phyloP scores from a whole-genome alignment of 2,113 vertebrate genomes.

The Ptychochromis oligacanthus region DNA sequence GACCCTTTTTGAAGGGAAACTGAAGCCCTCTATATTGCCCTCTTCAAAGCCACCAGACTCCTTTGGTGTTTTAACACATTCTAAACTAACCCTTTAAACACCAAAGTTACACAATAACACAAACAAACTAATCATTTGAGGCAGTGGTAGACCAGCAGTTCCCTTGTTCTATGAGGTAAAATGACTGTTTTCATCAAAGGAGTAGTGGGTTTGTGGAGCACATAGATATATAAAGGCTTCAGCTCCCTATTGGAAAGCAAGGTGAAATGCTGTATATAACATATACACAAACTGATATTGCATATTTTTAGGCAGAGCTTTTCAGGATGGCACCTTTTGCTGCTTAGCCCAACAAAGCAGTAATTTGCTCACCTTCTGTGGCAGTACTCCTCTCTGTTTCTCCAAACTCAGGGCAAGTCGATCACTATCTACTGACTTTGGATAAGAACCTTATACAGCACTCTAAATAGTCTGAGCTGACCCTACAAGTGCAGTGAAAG shows the following conservation, averaged over 20 bases:
- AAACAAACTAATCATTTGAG: neutral
- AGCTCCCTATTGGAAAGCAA: neutral
- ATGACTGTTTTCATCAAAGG: conserved; percentile 4
- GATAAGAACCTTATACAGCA: neutral
- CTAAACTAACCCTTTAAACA: conserved; percentile 5
- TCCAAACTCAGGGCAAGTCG: too few relatives aligned
- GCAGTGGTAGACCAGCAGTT: neutral
- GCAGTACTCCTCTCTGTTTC: neutral
- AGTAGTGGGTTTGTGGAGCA: neutral
- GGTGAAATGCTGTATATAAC: neutral
- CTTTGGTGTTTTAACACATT: neutral
- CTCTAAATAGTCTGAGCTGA: neutral
- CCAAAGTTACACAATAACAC: conserved; percentile 3
- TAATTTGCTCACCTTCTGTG: neutral
- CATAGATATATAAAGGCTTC: neutral
- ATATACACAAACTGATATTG: neutral
- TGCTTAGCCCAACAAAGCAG: neutral
- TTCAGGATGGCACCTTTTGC: neutral
- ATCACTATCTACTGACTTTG: neutral
- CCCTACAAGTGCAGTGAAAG: neutral
- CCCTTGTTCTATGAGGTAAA: neutral
- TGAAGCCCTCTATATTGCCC: neutral
- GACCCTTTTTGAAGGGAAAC: neutral
- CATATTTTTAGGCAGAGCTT: neutral
- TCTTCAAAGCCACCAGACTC: neutral